Conservation (phyloP, 2,888 invertebrate species). For the Epirrhoe alternata region DNA sequence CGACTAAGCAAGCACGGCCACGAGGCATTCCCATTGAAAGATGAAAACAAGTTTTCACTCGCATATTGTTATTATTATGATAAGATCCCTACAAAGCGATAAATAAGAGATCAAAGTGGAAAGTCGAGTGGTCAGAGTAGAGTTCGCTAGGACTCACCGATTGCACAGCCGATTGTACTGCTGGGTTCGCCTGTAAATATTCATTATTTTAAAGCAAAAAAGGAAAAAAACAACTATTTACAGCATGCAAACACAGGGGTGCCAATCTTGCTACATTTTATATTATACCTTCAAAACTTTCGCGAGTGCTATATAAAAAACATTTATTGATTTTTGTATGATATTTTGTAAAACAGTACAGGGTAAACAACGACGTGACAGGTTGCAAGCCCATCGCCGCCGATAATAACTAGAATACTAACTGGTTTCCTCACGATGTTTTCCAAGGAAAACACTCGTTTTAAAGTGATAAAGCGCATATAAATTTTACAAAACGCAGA, state of each 20-base stretch:
- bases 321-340: too few relatives aligned
- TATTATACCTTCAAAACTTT: not conserved
- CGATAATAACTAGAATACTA: too few relatives aligned
- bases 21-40: too few relatives aligned
- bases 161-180: conserved; percentile 96
- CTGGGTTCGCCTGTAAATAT: conserved; percentile 95
- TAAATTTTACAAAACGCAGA: too few relatives aligned
- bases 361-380: too few relatives aligned
- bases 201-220: conserved; percentile 75
- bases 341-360: too few relatives aligned
- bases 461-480: too few relatives aligned
- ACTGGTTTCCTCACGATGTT: too few relatives aligned
- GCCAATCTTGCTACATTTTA: conserved; percentile 30
- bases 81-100: conserved; percentile 57
- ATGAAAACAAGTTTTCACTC: conserved; percentile 35
- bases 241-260: conserved; percentile 67
- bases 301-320: too few relatives aligned
- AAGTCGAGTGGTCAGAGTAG: conserved; percentile 37
- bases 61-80: not conserved
- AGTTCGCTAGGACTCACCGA: conserved; percentile 89
- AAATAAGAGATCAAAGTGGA: conserved; percentile 46
- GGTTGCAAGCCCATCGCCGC: too few relatives aligned
- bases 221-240: conserved; percentile 61
- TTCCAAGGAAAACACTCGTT: too few relatives aligned
- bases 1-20: too few relatives aligned